A percentile compares a stretch with the other conserved stretches of the same genome.
Evolutionary conservation across 2,888 invertebrate genomes (phyloP).

Genomic region (Euspilapteryx auroguttella): DNA sequence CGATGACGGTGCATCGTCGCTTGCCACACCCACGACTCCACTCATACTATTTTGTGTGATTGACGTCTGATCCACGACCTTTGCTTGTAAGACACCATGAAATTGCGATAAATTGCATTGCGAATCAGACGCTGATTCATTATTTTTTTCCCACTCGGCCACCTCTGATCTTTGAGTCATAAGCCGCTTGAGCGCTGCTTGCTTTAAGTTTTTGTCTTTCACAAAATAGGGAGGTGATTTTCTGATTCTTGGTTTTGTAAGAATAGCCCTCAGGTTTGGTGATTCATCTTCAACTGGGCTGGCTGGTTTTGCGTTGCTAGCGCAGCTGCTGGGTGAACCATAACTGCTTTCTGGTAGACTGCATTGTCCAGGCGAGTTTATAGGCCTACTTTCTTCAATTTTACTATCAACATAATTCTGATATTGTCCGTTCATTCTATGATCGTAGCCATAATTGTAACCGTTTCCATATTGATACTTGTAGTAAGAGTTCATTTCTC

Average conservation of each 20-base stretch:
- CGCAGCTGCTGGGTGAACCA: conserved; percentile 33
- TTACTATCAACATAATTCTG: conserved; percentile 18
- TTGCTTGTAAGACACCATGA: conserved; percentile 38
- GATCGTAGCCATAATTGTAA: conserved; percentile 19
- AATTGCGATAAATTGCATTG: conserved; percentile 49
- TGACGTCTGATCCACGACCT: conserved; percentile 29
- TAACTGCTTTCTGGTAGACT: conserved; percentile 35
- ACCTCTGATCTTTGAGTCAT: conserved; percentile 24
- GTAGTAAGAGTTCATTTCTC: conserved; percentile 30
- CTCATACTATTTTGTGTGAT: conserved; percentile 25
- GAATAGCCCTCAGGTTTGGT: conserved; percentile 61
- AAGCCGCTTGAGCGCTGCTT: conserved; percentile 26
- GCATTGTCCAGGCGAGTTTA: conserved; percentile 36
- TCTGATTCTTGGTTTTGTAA: conserved; percentile 35
- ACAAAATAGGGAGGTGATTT: conserved; percentile 23
- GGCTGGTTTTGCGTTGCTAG: conserved; percentile 25
- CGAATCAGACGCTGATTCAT: conserved; percentile 20
- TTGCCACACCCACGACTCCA: conserved; percentile 21
- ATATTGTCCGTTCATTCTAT: conserved; percentile 14
- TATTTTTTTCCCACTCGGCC: conserved; percentile 34
- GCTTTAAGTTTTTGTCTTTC: conserved; percentile 26
- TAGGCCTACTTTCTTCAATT: conserved; percentile 24
- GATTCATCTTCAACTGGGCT: conserved; percentile 39
- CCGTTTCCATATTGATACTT: conserved; percentile 23
- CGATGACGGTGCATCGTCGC: conserved; percentile 38